A percentile compares a stretch with the other conserved stretches of the same genome.
These are phyloP conservation scores for Micrastur ruficollis DNA, from an alignment of 2,797 vertebrate species.

Conservation along the genomic window DNA sequence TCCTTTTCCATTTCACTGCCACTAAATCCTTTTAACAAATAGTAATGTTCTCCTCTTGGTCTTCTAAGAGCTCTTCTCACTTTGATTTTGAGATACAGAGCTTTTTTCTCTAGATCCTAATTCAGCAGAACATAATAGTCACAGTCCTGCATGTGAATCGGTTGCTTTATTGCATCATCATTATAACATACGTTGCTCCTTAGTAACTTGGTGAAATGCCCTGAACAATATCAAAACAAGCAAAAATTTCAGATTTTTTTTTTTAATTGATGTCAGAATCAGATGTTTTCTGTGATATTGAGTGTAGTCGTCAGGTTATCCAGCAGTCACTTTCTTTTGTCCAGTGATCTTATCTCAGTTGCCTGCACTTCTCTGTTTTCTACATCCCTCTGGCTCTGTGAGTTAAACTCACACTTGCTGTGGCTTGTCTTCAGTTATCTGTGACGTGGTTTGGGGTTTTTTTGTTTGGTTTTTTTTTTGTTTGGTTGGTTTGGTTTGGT, in stretches of 20 bases:
- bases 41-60: not conserved
- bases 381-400: not conserved
- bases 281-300: not conserved
- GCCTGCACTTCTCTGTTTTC: not conserved
- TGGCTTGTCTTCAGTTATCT: not conserved
- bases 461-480: not conserved
- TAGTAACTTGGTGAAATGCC: not conserved
- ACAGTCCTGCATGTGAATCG: not conserved
- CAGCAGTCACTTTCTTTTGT: not conserved
- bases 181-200: not conserved
- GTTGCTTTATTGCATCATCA: not conserved
- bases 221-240: not conserved
- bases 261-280: not conserved
- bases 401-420: not conserved
- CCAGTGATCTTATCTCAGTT: not conserved
- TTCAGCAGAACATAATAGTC: not conserved
- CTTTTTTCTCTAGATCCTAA: not conserved
- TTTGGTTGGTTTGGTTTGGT: not conserved
- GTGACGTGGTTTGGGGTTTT: not conserved
- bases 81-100: not conserved
- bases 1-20: not conserved
- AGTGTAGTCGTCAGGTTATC: not conserved
- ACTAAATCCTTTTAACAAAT: not conserved
- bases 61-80: not conserved
- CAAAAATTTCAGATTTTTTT: not conserved